These are phyloP conservation scores for Tragelaphus eurycerus DNA, from an alignment of 2,797 vertebrate species.

Conservation along the genomic window DNA sequence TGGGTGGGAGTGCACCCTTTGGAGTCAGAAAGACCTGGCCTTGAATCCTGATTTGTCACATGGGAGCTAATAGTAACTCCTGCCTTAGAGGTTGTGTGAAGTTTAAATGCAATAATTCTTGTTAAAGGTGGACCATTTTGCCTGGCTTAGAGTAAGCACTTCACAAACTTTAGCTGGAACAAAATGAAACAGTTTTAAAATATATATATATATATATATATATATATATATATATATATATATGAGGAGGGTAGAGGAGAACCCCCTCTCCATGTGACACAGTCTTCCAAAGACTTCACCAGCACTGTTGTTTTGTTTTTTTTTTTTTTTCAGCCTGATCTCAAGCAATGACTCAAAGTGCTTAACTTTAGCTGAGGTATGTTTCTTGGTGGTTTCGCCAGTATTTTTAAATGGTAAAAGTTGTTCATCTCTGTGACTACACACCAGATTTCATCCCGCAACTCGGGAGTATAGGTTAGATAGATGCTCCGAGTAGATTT, in stretches of 20 bases:
- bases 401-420: background rate
- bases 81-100: background rate
- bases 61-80: background rate
- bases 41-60: background rate
- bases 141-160: background rate
- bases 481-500: background rate
- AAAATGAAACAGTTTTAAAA: background rate
- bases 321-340: background rate
- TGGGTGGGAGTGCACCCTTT: background rate
- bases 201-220: background rate
- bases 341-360: background rate
- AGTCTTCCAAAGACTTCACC: background rate
- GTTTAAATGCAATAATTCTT: background rate
- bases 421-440: background rate
- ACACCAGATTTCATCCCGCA: background rate
- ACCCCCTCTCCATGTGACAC: fast-evolving
- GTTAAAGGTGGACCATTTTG: background rate
- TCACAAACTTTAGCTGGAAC: background rate
- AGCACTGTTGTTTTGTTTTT: background rate
- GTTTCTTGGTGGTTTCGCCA: background rate
- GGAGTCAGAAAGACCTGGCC: background rate
- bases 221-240: too few relatives aligned
- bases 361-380: background rate
- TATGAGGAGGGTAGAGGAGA: background rate
- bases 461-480: background rate